Base-by-base conservation (phyloP, 2,888 invertebrate genomes). In the Ophion slaviceki region DNA sequence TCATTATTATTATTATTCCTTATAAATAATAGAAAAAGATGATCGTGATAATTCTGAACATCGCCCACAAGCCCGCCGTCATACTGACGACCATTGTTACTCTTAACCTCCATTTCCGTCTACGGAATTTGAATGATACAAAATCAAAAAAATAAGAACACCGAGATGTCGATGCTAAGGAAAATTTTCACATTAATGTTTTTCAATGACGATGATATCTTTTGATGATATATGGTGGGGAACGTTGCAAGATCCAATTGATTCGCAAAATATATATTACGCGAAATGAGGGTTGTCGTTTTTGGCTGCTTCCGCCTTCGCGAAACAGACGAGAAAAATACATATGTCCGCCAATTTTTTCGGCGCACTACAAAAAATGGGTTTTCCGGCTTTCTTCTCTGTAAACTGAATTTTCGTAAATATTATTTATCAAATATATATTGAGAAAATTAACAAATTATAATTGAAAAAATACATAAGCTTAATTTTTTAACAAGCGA, bases 1-100 rank as follows among this genome's bases (percentile, higher is more conserved):
- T 76, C 87, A 87, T 84, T 85, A 86, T 86, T 80, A 61, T 78
- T 87, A 76, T 80, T 86, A 84, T 64, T 67, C 84, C 82, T 87
- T 87, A 88, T 76, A 88, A 88, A 81, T 86, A 86, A 88, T 84
- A 76, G 68, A 66, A 74, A 71, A 74, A 11, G 53, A 75, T 79
- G 78, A 84, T 81, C 47, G 67, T 66, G 40, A 80, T 72, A 80
- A 84, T 82, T 80, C 40, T 36, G 72, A 84, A 67, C 81, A 85
- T 88, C 78, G 71, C 66, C 53, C 47, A 53, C 67, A 62, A 10
- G 53, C 61, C 45, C 66, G 66, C 57, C 66, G 28, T 59, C 77
- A 74, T 74, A 70, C 68, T 68, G 57, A 72, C 45, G 17, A 45
- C 20, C 71, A 75, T 80, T 71, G 62, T 71, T 36, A 78, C 24